These are phyloP conservation scores for Tychaedon coryphoeus DNA, from an alignment of 2,113 vertebrate genomes.

Conservation along the genomic window DNA sequence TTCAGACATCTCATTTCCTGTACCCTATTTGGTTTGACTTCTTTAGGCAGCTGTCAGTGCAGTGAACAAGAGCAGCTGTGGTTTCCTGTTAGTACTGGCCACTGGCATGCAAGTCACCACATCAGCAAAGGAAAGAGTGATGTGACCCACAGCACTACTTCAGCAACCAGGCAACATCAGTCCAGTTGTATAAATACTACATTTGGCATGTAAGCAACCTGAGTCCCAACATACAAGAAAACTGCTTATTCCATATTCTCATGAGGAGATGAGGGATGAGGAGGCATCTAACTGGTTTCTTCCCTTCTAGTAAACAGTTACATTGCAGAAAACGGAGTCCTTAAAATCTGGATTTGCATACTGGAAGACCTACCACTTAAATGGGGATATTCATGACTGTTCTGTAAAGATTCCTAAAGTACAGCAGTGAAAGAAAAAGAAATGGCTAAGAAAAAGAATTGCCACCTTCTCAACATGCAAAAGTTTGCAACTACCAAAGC, in stretches of 20 bases:
- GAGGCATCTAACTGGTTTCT: not conserved
- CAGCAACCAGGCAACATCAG: not conserved
- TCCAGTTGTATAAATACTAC: not conserved
- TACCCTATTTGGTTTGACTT: not conserved
- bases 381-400: not conserved
- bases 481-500: not conserved
- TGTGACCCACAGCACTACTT: not conserved
- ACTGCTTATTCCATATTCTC: not conserved
- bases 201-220: not conserved
- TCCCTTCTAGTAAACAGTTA: not conserved
- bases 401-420: not conserved
- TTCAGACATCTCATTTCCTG: constrained; percentile 47
- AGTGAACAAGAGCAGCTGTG: constrained; percentile 57
- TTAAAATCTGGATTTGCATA: not conserved
- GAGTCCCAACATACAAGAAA: not conserved
- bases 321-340: not conserved
- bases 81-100: constrained; percentile 40
- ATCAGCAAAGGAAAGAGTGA: not conserved
- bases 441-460: not conserved
- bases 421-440: not conserved
- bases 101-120: not conserved
- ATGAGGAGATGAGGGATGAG: not conserved
- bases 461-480: not conserved
- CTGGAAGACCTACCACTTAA: not conserved
- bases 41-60: constrained; percentile 38